A percentile compares a stretch with the other conserved stretches of the same genome.
phyloP scores from a whole-genome alignment of 1,140 invertebrate species.

The Drosophila chauvacae region DNA sequence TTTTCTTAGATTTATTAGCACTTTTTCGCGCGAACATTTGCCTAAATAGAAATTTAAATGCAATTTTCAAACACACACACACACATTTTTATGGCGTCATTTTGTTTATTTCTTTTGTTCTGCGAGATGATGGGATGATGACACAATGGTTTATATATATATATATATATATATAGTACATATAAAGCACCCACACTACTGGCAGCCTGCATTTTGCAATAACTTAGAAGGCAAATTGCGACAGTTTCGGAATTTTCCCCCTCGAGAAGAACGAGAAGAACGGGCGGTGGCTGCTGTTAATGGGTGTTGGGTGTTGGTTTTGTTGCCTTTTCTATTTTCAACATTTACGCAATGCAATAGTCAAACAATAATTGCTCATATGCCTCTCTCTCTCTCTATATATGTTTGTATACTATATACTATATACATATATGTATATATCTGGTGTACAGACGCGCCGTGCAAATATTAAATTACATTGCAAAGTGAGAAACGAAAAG shows the following conservation, averaged over 20 bases:
- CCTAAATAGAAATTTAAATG: slow-evolving; percentile 44
- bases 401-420: background rate
- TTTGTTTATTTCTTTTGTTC: slow-evolving; percentile 21
- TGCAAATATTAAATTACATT: slow-evolving; percentile 75
- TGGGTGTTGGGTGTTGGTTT: slow-evolving; percentile 9
- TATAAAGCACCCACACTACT: slow-evolving; percentile 48
- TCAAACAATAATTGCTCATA: slow-evolving; percentile 68
- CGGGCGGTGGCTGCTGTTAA: slow-evolving; percentile 9
- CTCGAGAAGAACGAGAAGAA: background rate
- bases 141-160: slow-evolving; percentile 55
- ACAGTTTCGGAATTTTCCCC: slow-evolving; percentile 54
- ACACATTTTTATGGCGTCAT: slow-evolving; percentile 37
- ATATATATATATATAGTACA: background rate
- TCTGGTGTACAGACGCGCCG: slow-evolving; percentile 36
- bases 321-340: slow-evolving; percentile 71
- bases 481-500: slow-evolving; percentile 29
- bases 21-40: slow-evolving; percentile 33
- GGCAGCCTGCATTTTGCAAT: slow-evolving; percentile 70
- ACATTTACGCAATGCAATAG: slow-evolving; percentile 78
- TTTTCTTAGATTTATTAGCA: slow-evolving; percentile 14
- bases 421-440: slow-evolving; percentile 1
- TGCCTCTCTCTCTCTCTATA: slow-evolving; percentile 16
- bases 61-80: slow-evolving; percentile 21
- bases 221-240: slow-evolving; percentile 71
- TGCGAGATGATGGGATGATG: slow-evolving; percentile 38